Evolutionary conservation across 2,888 invertebrate species (phyloP).

Genomic region (Seira ritae): DNA sequence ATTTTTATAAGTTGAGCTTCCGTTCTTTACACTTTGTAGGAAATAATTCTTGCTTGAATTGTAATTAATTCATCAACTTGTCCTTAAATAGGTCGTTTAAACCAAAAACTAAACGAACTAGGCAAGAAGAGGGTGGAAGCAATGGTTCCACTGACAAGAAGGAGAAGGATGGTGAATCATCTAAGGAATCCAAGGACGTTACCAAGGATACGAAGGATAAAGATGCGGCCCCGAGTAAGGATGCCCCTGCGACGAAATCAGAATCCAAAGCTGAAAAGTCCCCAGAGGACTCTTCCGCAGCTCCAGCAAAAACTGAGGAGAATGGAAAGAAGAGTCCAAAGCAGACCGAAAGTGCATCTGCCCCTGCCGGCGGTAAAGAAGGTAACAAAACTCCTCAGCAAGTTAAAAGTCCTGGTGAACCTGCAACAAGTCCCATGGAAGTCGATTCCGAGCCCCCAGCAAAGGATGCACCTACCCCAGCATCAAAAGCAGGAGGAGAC

Average conservation of each 20-base stretch:
- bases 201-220: neutral
- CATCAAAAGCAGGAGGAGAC: neutral
- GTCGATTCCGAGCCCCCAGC: conserved; percentile 40
- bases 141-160: neutral
- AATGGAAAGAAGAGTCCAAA: conserved; percentile 63
- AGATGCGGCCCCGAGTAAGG: neutral
- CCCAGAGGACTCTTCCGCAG: neutral
- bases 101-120: neutral
- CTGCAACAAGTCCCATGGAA: conserved; percentile 58
- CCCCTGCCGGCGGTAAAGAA: conserved; percentile 7
- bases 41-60: too few relatives aligned
- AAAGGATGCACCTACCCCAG: conserved; percentile 15
- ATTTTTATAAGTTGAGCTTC: too few relatives aligned
- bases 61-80: neutral
- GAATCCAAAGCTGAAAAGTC: conserved; percentile 6
- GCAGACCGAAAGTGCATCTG: neutral
- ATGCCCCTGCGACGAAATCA: neutral
- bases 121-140: neutral
- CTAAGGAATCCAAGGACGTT: neutral
- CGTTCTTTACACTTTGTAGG: too few relatives aligned
- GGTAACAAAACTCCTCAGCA: neutral
- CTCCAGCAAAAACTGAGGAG: conserved; percentile 50
- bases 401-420: conserved; percentile 23
- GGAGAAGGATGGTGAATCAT: neutral
- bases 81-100: neutral